These are phyloP conservation scores for Brenthis ino DNA, from an alignment of 2,888 invertebrate species.

Conservation along the genomic window DNA sequence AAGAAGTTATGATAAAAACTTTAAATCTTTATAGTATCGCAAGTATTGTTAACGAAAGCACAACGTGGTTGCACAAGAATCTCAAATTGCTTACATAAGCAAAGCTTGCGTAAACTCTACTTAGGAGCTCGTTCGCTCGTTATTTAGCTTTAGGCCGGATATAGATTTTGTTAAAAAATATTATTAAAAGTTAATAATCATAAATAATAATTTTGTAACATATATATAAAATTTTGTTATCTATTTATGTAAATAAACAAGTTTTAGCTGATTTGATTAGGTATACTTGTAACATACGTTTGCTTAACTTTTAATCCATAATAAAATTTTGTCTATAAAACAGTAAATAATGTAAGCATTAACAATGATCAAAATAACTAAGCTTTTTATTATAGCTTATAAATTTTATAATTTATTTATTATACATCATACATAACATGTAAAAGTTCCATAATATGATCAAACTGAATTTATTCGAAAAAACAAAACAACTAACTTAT, in stretches of 20 bases:
- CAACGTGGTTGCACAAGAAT: conserved; percentile 70
- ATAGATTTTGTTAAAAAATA: conserved; percentile 5
- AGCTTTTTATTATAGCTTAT: too few relatives aligned
- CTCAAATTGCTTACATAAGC: conserved; percentile 75
- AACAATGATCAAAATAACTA: too few relatives aligned
- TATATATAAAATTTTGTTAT: background rate
- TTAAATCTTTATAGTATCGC: conserved; percentile 42
- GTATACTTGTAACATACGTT: background rate
- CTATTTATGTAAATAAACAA: conserved; percentile 4
- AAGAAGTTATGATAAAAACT: background rate
- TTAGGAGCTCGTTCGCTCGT: conserved; percentile 64
- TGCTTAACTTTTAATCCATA: too few relatives aligned
- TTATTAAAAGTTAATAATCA: background rate
- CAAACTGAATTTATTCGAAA: too few relatives aligned
- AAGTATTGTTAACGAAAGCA: conserved; percentile 61
- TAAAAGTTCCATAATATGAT: too few relatives aligned
- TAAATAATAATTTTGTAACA: background rate
- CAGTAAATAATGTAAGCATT: too few relatives aligned
- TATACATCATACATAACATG: too few relatives aligned
- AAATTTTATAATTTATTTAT: too few relatives aligned
- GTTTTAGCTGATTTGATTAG: background rate
- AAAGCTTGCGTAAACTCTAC: conserved; percentile 71
- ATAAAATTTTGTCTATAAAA: too few relatives aligned
- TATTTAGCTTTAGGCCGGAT: conserved; percentile 16
- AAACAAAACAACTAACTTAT: too few relatives aligned